Evolutionary conservation across 2,113 vertebrate genomes (phyloP).

Genomic region (Notechis scutatus): DNA sequence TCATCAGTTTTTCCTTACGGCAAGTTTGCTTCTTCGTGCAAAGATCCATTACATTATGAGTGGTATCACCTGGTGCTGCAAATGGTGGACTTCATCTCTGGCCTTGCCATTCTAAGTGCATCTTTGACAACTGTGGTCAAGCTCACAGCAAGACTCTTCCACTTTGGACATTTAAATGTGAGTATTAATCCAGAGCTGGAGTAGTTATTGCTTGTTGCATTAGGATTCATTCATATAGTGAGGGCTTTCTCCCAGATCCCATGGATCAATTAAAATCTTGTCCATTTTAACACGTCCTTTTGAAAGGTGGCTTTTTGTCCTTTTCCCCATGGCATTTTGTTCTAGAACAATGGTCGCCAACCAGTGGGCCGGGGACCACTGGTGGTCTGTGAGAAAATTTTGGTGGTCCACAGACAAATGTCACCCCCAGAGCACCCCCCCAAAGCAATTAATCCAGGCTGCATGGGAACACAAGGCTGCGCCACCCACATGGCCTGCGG

Average conservation of each 20-base stretch:
- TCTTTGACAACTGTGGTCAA: slow-evolving; percentile 36
- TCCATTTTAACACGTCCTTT: neutral
- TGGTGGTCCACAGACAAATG: no score
- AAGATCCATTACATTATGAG: slow-evolving; percentile 28
- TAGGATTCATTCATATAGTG: neutral
- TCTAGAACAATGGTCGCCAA: neutral
- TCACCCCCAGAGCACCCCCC: no score
- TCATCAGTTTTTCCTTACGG: slow-evolving; percentile 49
- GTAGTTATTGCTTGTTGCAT: neutral
- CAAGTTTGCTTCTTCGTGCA: slow-evolving; percentile 43
- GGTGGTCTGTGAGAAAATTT: no score
- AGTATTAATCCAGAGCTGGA: fast-evolving
- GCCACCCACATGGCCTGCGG: no score
- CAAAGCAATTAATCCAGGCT: no score
- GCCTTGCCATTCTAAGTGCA: slow-evolving; percentile 27
- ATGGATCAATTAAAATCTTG: neutral
- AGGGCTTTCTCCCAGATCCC: neutral
- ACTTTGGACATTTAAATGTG: slow-evolving; percentile 27
- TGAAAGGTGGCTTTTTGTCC: neutral
- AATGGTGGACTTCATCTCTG: neutral
- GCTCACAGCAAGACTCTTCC: slow-evolving; percentile 41
- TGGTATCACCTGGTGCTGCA: slow-evolving; percentile 51
- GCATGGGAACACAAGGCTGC: no score
- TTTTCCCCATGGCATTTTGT: neutral
- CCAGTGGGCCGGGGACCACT: no score